Conservation (phyloP, 2,113 vertebrate genomes). For the Percopsis transmontana region DNA sequence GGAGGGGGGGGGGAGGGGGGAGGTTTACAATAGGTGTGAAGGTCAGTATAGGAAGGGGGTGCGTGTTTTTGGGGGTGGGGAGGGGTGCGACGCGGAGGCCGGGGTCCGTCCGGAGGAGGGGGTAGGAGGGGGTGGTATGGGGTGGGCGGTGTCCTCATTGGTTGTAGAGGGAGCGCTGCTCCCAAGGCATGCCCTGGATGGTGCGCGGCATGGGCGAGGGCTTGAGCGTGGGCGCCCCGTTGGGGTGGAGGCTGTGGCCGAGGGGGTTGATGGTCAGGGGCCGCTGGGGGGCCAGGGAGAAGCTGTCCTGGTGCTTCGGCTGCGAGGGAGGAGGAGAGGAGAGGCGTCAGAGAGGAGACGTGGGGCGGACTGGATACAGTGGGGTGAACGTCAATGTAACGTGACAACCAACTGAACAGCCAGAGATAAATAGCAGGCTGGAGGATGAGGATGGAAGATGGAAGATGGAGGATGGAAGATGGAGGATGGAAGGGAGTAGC, state of each 20-base stretch:
- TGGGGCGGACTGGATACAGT: not conserved
- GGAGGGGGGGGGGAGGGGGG: conserved; percentile 11
- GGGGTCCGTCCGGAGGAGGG: not conserved
- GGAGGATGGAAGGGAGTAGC: too few species aligned
- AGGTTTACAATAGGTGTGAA: not conserved
- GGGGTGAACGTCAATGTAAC: not conserved
- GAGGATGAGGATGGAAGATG: too few species aligned
- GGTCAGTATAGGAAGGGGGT: not conserved
- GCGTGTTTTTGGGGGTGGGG: not conserved
- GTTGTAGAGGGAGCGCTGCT: conserved; percentile 78
- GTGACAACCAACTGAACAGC: too few species aligned
- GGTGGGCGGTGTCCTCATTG: conserved; percentile 56
- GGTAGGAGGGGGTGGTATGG: not conserved
- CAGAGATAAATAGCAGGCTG: too few species aligned
- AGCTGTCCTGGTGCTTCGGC: conserved; percentile 74
- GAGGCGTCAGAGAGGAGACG: not conserved
- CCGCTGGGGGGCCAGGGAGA: conserved; percentile 71
- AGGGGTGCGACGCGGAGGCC: not conserved
- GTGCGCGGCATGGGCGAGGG: conserved; percentile 71
- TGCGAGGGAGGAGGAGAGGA: not conserved
- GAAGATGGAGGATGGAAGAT: too few species aligned
- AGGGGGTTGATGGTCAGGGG: conserved; percentile 77
- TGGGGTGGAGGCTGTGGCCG: conserved; percentile 73
- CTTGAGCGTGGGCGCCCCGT: conserved; percentile 71
- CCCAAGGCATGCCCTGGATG: conserved; percentile 76